Base-by-base conservation (phyloP, 2,113 vertebrate genomes). In the Phrynocephalus versicolor region DNA sequence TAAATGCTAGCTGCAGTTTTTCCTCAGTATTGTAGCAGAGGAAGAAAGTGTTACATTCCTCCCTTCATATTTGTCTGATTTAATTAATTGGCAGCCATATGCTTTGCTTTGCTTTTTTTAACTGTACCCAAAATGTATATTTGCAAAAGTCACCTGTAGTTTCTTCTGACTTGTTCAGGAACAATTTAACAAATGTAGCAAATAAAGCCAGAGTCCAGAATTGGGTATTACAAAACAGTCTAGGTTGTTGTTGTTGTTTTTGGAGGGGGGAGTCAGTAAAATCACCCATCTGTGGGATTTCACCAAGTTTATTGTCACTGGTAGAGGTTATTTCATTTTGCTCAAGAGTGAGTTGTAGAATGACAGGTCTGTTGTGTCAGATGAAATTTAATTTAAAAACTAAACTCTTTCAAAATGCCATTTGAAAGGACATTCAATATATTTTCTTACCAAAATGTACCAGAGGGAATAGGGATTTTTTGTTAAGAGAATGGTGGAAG, bases 271-370 rank as follows among this genome's bases (percentile, higher is more conserved):
- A 51, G 19, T 33, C 81, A 82, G n/a, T 23, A 77, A 72, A 67
- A 58, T 62, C 72, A 41, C 72, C 76, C 35, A 84, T 39, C 21
- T 73, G 81, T 70, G 55, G 41, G 55, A 35, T 87, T 93, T 67
- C 33, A 75, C 30, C 83, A 41, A 12, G 8, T 73, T 85, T 89
- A 90, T 86, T 91, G 84, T 89, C 65, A 65, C 16, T n/a, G 19
- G 72, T 87, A 89, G 76, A 8, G 92, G 60, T 71, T 25, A 85
- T 92, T 90, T 93, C 39, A 87, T 67, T 27, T 69, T 90, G 88
- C 79, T 74, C 84, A 87, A 0, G 78, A 79, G 75, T 76, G 75
- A 87, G 82, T 67, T 23, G 81, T n/a, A 18, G 82, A 83, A 60
- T 84, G 76, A 69, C 23, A 71, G 79, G 88, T 62, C 80, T 81